phyloP scores from a whole-genome alignment of 2,797 vertebrate genomes.

The Cheirogaleus major region DNA sequence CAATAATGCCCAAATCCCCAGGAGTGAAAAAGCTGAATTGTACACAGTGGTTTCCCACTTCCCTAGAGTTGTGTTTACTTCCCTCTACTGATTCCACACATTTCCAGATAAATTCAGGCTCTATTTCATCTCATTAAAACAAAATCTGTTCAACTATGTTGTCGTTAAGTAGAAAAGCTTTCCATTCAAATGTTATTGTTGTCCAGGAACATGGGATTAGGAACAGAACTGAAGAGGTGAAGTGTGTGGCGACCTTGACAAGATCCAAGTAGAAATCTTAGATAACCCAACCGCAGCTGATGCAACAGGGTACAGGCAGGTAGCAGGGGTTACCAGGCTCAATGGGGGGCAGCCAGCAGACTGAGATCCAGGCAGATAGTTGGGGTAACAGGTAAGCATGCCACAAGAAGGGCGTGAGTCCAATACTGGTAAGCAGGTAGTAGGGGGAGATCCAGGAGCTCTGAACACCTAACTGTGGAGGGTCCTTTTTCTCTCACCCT shows the following conservation, averaged over 20 bases:
- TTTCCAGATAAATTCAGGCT: conserved; percentile 76
- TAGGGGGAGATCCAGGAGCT: background rate
- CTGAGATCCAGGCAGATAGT: background rate
- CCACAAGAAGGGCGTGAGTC: background rate
- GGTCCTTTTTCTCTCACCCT: background rate
- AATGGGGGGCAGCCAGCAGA: background rate
- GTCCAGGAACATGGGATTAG: conserved; percentile 63
- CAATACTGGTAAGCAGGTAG: background rate
- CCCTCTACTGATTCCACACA: conserved; percentile 41
- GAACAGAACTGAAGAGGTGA: conserved; percentile 46
- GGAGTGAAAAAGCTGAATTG: background rate
- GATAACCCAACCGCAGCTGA: background rate
- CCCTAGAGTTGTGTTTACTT: background rate
- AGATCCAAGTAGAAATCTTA: background rate
- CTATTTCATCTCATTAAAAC: conserved; percentile 79
- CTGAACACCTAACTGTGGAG: background rate
- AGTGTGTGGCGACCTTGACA: background rate
- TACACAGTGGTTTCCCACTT: conserved; percentile 48
- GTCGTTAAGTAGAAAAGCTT: conserved; percentile 77
- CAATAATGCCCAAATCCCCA: background rate
- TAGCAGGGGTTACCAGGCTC: background rate
- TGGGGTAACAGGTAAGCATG: background rate
- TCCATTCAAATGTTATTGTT: conserved; percentile 73
- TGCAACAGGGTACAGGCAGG: background rate
- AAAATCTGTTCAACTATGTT: conserved; percentile 80